These are phyloP conservation scores for Clarias platycephalus DNA, from an alignment of 2,797 vertebrate species.

Conservation along the genomic window DNA sequence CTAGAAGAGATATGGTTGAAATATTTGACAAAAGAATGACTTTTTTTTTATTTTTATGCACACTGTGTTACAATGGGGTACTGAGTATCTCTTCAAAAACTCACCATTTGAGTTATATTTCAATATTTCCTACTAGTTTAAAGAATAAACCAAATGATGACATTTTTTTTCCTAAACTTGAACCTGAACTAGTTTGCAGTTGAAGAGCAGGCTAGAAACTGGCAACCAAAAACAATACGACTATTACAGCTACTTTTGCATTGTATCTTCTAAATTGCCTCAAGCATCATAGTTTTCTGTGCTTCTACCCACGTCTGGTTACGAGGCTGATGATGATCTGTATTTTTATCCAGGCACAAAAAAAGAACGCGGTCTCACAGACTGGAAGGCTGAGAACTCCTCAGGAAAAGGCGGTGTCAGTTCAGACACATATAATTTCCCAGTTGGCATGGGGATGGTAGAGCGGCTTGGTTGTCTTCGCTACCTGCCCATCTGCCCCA, in stretches of 20 bases:
- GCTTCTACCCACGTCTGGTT: background rate
- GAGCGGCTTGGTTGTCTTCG: slow-evolving; percentile 72
- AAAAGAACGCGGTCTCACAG: slow-evolving; percentile 85
- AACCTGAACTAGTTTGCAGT: background rate
- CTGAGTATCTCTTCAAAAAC: background rate
- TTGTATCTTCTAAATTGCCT: background rate
- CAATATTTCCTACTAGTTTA: background rate
- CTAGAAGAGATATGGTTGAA: background rate
- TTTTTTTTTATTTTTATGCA: background rate
- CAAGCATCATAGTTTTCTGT: background rate
- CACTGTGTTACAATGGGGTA: background rate
- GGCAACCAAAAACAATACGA: background rate
- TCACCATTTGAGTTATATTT: background rate
- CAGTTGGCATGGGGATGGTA: slow-evolving; percentile 82
- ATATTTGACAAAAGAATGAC: background rate
- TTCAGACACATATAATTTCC: slow-evolving; percentile 84
- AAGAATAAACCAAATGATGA: background rate
- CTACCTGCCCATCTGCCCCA: slow-evolving; percentile 84
- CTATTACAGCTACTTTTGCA: background rate
- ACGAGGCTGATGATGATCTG: slow-evolving; percentile 4
- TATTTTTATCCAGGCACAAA: slow-evolving; percentile 73
- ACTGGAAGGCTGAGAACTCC: slow-evolving; percentile 79
- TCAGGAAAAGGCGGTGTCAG: slow-evolving; percentile 62
- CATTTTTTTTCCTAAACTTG: background rate
- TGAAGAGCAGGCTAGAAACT: no score